Evolutionary conservation across 2,113 vertebrate genomes (phyloP).

Genomic region (Urocolius indicus): DNA sequence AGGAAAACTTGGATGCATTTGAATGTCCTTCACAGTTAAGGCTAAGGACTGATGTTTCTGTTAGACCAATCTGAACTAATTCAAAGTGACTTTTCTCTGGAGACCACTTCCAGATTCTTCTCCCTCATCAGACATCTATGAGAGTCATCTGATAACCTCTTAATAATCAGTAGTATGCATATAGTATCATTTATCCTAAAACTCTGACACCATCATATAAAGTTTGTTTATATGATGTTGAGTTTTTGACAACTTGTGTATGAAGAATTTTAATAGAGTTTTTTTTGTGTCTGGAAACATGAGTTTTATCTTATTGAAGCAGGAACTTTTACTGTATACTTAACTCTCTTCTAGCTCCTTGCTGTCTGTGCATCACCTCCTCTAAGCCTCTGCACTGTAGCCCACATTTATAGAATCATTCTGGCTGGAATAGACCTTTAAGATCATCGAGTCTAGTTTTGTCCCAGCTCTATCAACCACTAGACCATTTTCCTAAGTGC

Average conservation of each 20-base stretch:
- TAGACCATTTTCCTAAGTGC: no score
- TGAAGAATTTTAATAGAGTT: background rate
- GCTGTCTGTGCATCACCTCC: background rate
- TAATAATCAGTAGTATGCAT: background rate
- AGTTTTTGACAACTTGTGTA: background rate
- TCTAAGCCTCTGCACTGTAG: background rate
- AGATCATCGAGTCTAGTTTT: no score
- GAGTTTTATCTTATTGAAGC: background rate
- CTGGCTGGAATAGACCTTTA: no score
- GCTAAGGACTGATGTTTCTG: background rate
- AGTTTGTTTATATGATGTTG: background rate
- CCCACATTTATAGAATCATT: background rate
- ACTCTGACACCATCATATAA: background rate
- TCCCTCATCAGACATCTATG: slow-evolving; percentile 21
- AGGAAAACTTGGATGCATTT: background rate
- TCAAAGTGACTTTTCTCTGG: slow-evolving; percentile 13
- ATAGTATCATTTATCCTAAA: background rate
- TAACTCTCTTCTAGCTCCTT: background rate
- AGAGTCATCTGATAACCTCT: background rate
- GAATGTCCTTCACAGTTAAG: background rate
- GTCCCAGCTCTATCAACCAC: no score
- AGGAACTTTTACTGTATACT: background rate
- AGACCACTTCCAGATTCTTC: slow-evolving; percentile 37
- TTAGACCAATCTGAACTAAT: slow-evolving; percentile 27
- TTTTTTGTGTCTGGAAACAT: background rate